Evolutionary conservation across 2,113 vertebrate species (phyloP), one percentile per base, ranked within the genome.

Genomic region (Pollimyrus isidori): DNA sequence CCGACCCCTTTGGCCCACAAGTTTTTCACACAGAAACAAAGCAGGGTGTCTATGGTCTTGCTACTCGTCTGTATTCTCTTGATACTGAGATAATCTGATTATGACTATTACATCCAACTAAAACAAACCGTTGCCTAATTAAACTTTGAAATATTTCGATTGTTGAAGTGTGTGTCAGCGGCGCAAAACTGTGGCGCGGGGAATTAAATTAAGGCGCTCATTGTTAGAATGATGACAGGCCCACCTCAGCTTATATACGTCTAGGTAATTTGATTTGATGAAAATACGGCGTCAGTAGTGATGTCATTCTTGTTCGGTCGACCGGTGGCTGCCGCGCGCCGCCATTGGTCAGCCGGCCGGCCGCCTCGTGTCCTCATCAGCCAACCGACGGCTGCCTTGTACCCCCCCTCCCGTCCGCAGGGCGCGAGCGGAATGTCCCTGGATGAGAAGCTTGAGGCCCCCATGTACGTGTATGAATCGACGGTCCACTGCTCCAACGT

Each of bases 401-500:
- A 88, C 92, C 85, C 88, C n/a, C n/a, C n/a, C n/a, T n/a, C n/a
- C 83, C 56, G 91, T 92, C 95, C 53, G 90, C 93, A 97, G 96
- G 97, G 94, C 96, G 94, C 95, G 95, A 97, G 96, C 96, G 96
- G 96, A 95, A 97, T 97, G 97, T 97, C 97, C 96, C 95, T 95
- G 94, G 96, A 97, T 96, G 97, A 97, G 96, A 96, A 96, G 96
- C 94, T 96, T 95, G 96, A 96, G 93, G 97, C 96, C 95, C 98
- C 97, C 94, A 95, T 98, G 95, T 98, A 98, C 92, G 97, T 99
- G 94, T 98, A 98, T 94, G 98, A 99, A 96, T 99, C 97, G 94
- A 98, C 97, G 90, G 97, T 98, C 93, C 98, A 99, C 95, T 98
- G 98, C 95, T 94, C 97, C 95, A 98, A 98, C 92, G 97, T 99